Evolutionary conservation across 2,113 vertebrate species (phyloP), one percentile per base, ranked within the genome.

Genomic region (Gadus macrocephalus): DNA sequence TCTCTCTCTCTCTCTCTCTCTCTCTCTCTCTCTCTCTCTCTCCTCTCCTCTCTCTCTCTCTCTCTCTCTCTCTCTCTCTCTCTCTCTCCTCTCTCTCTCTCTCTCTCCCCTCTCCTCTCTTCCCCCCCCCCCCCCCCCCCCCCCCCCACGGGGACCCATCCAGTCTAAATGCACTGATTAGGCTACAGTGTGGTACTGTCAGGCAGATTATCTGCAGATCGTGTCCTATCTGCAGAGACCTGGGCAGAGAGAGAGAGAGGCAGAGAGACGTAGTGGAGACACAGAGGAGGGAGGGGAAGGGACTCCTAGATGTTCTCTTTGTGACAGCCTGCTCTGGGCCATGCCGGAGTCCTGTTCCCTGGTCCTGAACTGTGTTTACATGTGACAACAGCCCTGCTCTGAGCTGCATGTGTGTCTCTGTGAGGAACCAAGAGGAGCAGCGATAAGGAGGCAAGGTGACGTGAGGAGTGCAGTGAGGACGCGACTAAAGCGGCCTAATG

Each of bases 181-280:
- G 91, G 91, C 93, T 95, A 95, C 96, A 96, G 94, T 93, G 93
- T 89, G 93, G 11, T 91, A 92, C 94, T 95, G 94, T 94, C 94
- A 96, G 83, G 92, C 93, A 96, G 95, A 96, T 94, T 94, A 96
- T 95, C 93, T 94, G 90, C 92, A 95, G 94, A 96, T 95, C 94
- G 94, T 95, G 94, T 94, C 92, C 91, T 95, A 95, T 95, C 92
- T 92, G 93, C 93, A 91, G 91, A 94, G 94, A 96, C 92, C 94
- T 93, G 91, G 92, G 95, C 92, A 67, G 62, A 70, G 61, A 69
- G 68, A 74, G 62, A 77, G 14, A 35, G 69, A 72, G 87, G 89
- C 87, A 88, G 91, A 91, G 86, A 64, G 72, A 31, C 19, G 20
- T 25, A 68, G 59, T 49, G 15, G 72, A 63, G 68, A 66, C 62